Conservation (phyloP, 2,888 invertebrate genomes). For the Heliconius hortense region DNA sequence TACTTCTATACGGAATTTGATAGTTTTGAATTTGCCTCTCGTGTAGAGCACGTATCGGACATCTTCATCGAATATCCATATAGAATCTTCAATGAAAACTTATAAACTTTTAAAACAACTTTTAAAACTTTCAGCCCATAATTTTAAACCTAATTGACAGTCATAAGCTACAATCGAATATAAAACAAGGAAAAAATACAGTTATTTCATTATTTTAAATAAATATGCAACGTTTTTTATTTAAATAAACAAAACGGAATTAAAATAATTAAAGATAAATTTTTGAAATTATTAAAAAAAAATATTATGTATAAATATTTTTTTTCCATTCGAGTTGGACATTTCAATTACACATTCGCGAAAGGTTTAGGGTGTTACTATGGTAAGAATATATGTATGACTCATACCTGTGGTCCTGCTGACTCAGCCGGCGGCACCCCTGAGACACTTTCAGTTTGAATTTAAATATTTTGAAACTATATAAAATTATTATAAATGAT, state of each 20-base stretch:
- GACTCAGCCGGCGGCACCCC: constrained; percentile 75
- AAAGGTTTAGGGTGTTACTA: constrained; percentile 74
- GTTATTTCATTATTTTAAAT: not conserved
- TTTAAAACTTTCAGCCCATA: not conserved
- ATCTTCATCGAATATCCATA: not conserved
- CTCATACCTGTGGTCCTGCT: constrained; percentile 70
- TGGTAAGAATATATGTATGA: constrained; percentile 69
- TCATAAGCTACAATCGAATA: not conserved
- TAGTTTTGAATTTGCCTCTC: constrained; percentile 23
- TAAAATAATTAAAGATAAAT: not conserved
- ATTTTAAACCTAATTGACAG: not conserved
- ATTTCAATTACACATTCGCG: constrained; percentile 43
- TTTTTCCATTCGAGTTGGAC: constrained; percentile 36
- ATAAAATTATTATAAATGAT: constrained; percentile 41
- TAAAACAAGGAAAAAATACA: not conserved
- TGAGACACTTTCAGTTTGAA: constrained; percentile 44
- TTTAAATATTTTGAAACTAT: constrained; percentile 28
- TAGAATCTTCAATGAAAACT: not conserved
- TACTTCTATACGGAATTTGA: constrained; percentile 25
- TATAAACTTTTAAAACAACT: not conserved
- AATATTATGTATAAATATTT: constrained; percentile 13
- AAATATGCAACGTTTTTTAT: too few species aligned
- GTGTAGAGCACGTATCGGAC: not conserved
- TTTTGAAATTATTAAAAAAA: not conserved
- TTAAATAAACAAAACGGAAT: too few species aligned